Evolutionary conservation across 2,113 vertebrate genomes (phyloP).

Genomic region (Neodon shergylaensis): DNA sequence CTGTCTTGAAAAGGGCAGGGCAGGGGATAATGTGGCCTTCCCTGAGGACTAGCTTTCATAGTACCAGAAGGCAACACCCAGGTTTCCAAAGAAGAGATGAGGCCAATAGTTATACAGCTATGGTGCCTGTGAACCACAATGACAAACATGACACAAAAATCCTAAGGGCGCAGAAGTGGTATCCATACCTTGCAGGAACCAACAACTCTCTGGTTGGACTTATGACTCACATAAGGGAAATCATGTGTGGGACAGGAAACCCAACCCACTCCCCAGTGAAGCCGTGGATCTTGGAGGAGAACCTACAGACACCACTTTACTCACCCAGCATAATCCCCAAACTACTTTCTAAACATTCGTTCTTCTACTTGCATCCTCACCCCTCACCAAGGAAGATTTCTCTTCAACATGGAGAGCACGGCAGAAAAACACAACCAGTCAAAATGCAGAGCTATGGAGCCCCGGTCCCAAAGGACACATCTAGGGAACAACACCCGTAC

Average conservation of each 20-base stretch:
- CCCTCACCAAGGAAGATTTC: background rate
- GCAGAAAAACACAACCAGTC: background rate
- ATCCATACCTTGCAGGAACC: background rate
- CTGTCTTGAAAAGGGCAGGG: background rate
- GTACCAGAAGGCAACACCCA: background rate
- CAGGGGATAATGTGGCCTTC: background rate
- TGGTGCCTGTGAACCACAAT: background rate
- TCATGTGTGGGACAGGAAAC: background rate
- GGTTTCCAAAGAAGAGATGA: background rate
- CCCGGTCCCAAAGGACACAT: no score
- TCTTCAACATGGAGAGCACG: background rate
- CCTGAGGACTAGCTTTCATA: background rate
- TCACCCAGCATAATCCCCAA: background rate
- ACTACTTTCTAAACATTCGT: no score
- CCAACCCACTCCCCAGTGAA: background rate
- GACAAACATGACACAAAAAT: background rate
- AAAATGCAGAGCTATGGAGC: background rate
- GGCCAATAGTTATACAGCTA: background rate
- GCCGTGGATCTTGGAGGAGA: background rate
- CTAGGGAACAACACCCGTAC: background rate
- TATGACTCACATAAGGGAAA: background rate
- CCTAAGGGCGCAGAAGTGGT: background rate
- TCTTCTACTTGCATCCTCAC: background rate
- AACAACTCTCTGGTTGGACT: background rate
- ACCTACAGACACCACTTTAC: background rate